Evolutionary conservation across 2,888 invertebrate genomes (phyloP).

Genomic region (Pocota personata): DNA sequence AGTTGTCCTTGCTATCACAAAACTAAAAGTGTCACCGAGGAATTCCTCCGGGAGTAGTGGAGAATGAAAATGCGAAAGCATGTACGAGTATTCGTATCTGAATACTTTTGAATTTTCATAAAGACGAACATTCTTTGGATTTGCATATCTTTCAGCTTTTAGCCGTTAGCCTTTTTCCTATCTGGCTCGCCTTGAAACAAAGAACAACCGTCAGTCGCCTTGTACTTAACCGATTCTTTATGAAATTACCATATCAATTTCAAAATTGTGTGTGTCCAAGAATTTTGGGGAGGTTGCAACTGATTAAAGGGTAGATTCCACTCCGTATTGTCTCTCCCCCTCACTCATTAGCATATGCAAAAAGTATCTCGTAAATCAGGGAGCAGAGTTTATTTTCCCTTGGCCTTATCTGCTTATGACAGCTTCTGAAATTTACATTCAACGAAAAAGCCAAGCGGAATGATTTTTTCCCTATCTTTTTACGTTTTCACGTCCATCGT

Average conservation of each 20-base stretch:
- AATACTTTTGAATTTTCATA: conserved; percentile 41
- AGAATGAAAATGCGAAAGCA: conserved; percentile 21
- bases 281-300: conserved; percentile 30
- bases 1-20: conserved; percentile 52
- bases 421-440: conserved; percentile 70
- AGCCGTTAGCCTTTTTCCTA: conserved; percentile 42
- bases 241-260: conserved; percentile 71
- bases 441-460: conserved; percentile 44
- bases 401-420: conserved; percentile 74
- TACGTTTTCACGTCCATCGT: conserved; percentile 38
- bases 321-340: conserved; percentile 7
- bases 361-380: conserved; percentile 73
- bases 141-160: conserved; percentile 63
- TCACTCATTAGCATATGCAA: conserved; percentile 71
- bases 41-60: conserved; percentile 36
- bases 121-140: conserved; percentile 35
- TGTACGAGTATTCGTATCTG: neutral
- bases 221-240: conserved; percentile 39
- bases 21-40: conserved; percentile 60
- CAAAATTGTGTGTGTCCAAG: conserved; percentile 65
- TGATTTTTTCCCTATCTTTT: conserved; percentile 22
- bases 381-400: conserved; percentile 67
- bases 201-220: neutral
- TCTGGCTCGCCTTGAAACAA: conserved; percentile 27
- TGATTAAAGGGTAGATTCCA: conserved; percentile 61